phyloP scores from a whole-genome alignment of 1,140 invertebrate species.

The Leptopilina boulardi region DNA sequence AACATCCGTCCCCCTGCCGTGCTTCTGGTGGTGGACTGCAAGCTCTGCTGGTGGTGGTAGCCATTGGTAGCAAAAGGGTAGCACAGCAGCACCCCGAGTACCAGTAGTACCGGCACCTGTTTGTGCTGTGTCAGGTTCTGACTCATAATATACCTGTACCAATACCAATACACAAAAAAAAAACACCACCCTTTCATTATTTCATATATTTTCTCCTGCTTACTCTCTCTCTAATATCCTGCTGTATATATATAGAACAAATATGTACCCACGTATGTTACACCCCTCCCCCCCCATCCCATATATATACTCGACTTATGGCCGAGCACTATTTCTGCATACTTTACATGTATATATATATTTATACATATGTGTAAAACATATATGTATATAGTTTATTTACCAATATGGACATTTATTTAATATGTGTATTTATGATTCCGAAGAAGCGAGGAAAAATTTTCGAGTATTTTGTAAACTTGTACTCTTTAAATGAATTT shows the following conservation, averaged over 20 bases:
- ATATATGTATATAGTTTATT: no score
- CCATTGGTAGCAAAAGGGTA: conserved; percentile 47
- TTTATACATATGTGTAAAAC: neutral
- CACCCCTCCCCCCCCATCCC: neutral
- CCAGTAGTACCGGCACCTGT: conserved; percentile 54
- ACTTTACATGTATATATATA: neutral
- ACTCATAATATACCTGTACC: conserved; percentile 57
- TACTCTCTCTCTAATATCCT: conserved; percentile 48
- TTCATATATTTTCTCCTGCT: conserved; percentile 37
- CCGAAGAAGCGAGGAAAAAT: no score
- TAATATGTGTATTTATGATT: no score
- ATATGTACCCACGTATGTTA: conserved; percentile 51
- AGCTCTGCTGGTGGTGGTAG: conserved; percentile 35
- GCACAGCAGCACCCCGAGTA: conserved; percentile 59
- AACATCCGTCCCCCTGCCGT: conserved; percentile 67
- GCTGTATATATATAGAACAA: no score
- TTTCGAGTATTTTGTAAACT: no score
- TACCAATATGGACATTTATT: no score
- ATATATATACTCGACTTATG: neutral
- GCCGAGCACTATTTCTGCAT: neutral
- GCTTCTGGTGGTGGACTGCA: conserved; percentile 40
- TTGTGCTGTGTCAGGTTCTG: conserved; percentile 58
- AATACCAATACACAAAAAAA: conserved; percentile 38
- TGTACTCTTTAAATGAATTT: no score
- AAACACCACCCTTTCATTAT: conserved; percentile 48